These are phyloP conservation scores for Phalacrocorax brasilianus DNA, from an alignment of 2,113 vertebrate species.

Conservation along the genomic window DNA sequence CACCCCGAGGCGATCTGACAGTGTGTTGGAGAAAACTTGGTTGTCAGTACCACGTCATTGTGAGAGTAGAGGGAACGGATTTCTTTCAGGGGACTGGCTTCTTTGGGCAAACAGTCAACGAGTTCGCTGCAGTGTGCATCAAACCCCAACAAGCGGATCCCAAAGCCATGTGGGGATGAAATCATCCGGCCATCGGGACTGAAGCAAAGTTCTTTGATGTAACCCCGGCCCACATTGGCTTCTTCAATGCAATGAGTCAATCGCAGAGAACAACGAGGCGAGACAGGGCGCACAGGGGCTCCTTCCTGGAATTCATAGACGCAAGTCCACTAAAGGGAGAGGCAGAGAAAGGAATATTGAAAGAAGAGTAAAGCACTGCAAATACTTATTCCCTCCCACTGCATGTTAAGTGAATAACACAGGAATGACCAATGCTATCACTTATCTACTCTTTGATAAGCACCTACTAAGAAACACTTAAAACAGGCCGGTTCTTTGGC, in stretches of 20 bases:
- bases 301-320: constrained; percentile 98
- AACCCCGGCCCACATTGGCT: constrained; percentile 94
- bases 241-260: constrained; percentile 98
- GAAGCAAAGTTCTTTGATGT: constrained; percentile 98
- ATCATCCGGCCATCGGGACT: constrained; percentile 97
- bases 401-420: background rate
- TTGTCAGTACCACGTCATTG: constrained; percentile 96
- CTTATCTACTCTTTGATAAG: background rate
- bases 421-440: background rate
- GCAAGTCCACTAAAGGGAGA: constrained; percentile 90
- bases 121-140: constrained; percentile 91
- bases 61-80: constrained; percentile 96
- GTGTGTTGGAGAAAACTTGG: constrained; percentile 98
- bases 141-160: constrained; percentile 94
- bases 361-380: background rate
- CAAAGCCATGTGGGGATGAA: constrained; percentile 95
- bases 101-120: constrained; percentile 91
- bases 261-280: constrained; percentile 91
- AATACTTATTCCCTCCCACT: background rate
- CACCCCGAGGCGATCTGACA: constrained; percentile 99
- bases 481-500: background rate
- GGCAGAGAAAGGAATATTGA: constrained; percentile 44
- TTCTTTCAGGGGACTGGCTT: constrained; percentile 88
- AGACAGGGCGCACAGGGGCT: constrained; percentile 81
- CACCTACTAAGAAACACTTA: background rate